Base-by-base conservation (phyloP, 1,140 invertebrate species). In the Intoshia linei region DNA sequence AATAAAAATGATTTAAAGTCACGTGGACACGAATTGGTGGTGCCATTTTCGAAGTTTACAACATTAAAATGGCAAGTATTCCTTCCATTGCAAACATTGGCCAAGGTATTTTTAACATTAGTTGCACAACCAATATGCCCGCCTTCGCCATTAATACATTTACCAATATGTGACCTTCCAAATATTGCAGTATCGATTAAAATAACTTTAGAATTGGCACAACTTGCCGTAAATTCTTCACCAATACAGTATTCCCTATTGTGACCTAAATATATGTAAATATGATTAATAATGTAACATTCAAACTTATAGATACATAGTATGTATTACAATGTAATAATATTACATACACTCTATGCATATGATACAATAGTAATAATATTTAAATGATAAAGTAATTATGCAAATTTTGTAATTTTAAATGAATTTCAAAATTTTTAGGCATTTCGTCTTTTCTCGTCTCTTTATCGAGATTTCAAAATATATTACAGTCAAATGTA, bases 11-110 rank as follows among this genome's bases (percentile, higher is more conserved):
- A 38, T 15, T 39, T 41, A 23, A 41, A 38, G 32, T 41, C 40
- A 21, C 34, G 37, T 15, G 40, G 40, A 29, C 40, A 41, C 11
- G 40, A 38, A n/a, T n/a, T n/a, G n/a, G n/a, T n/a, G n/a, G n/a
- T n/a, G n/a, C n/a, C n/a, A n/a, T n/a, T n/a, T n/a, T n/a, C n/a
- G n/a, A n/a, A n/a, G n/a, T n/a, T n/a, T n/a, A n/a, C n/a, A n/a
- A n/a, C n/a, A n/a, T n/a, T n/a, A n/a, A n/a, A n/a, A n/a, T n/a
- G n/a, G n/a, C n/a, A n/a, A n/a, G n/a, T n/a, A n/a, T n/a, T n/a
- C n/a, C n/a, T n/a, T n/a, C n/a, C n/a, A n/a, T n/a, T n/a, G n/a
- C n/a, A n/a, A n/a, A n/a, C n/a, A n/a, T n/a, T n/a, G n/a, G n/a
- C n/a, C n/a, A n/a, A n/a, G n/a, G n/a, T n/a, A n/a, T n/a, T n/a